Evolutionary conservation across 2,888 invertebrate species (phyloP).

Genomic region (Himalopsyche japonica): DNA sequence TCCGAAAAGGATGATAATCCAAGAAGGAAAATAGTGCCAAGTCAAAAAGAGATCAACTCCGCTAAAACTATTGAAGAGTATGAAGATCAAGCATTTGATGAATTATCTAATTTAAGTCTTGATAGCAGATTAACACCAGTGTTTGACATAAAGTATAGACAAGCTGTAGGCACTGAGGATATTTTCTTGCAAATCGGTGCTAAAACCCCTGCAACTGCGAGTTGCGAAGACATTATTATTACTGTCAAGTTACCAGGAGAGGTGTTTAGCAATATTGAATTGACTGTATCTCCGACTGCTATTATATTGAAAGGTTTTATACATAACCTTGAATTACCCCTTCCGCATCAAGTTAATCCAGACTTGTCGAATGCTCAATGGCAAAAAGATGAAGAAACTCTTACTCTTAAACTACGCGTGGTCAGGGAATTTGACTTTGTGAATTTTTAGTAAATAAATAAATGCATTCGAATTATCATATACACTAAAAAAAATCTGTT

Average conservation of each 20-base stretch:
- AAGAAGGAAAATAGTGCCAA: not conserved
- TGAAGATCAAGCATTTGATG: conserved; percentile 58
- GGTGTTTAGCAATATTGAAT: conserved; percentile 71
- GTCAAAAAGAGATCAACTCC: not conserved
- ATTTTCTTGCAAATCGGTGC: conserved; percentile 85
- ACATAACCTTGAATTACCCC: conserved; percentile 71
- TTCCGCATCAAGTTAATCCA: conserved; percentile 82
- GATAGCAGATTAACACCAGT: conserved; percentile 70
- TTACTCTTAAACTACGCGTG: conserved; percentile 74
- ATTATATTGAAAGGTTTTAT: conserved; percentile 67
- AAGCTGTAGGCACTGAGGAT: conserved; percentile 83
- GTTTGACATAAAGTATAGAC: conserved; percentile 83
- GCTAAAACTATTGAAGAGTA: conserved; percentile 53
- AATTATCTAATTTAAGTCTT: conserved; percentile 57
- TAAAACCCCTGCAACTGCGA: conserved; percentile 76
- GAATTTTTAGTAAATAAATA: conserved; percentile 71
- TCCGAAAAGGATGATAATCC: not conserved
- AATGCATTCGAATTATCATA: conserved; percentile 41
- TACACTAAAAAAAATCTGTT: not conserved
- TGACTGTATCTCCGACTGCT: conserved; percentile 66
- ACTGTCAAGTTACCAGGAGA: conserved; percentile 77
- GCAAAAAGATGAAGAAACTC: conserved; percentile 66
- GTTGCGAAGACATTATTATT: conserved; percentile 87
- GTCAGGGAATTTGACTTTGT: conserved; percentile 82
- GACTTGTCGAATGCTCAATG: conserved; percentile 81